These are phyloP conservation scores for Brachycybe producta DNA, from an alignment of 2,888 invertebrate genomes.

Conservation along the genomic window DNA sequence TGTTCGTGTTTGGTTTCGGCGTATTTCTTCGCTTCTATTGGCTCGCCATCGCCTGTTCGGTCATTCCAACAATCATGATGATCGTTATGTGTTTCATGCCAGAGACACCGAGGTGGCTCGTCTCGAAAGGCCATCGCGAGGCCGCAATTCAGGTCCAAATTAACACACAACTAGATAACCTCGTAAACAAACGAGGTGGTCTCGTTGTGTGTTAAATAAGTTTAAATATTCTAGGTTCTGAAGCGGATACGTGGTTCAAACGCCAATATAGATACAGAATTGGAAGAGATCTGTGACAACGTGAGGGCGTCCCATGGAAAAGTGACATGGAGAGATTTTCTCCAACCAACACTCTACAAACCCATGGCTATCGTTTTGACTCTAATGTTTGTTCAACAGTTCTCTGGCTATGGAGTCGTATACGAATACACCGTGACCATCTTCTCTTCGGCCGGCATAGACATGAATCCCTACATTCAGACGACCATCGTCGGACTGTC, in stretches of 20 bases:
- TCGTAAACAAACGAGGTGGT: too few relatives aligned
- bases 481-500: conserved; percentile 19
- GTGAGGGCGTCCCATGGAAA: background rate
- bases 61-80: conserved; percentile 12
- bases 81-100: conserved; percentile 12
- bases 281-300: conserved; percentile 13
- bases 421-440: conserved; percentile 21
- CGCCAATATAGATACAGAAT: conserved; percentile 1
- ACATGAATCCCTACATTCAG: conserved; percentile 17
- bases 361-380: conserved; percentile 70
- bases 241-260: conserved; percentile 5
- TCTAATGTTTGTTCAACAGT: conserved; percentile 23
- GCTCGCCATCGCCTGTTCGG: conserved; percentile 10
- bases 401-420: conserved; percentile 21
- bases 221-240: too few relatives aligned
- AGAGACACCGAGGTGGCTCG: conserved; percentile 14
- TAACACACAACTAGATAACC: too few relatives aligned
- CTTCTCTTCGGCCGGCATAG: conserved; percentile 19
- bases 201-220: too few relatives aligned
- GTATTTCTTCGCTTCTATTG: conserved; percentile 9
- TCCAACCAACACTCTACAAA: conserved; percentile 44
- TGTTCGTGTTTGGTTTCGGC: conserved; percentile 13
- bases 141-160: conserved; percentile 8
- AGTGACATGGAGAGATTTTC: conserved; percentile 3
- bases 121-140: background rate